Conservation (phyloP, 1,140 invertebrate species). For the Trinorchestia longiramus region DNA sequence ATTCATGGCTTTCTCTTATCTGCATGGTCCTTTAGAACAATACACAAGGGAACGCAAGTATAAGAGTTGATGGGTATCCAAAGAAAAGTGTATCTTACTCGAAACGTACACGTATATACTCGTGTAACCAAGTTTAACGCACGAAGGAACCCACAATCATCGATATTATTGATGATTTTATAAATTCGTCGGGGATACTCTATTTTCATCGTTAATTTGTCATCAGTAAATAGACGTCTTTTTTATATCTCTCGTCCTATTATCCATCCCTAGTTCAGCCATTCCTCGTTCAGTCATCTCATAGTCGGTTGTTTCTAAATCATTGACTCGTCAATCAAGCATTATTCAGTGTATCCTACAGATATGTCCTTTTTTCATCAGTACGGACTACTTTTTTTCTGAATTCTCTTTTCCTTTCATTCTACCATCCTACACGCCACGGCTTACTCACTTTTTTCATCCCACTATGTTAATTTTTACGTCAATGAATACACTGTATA, state of each 20-base stretch:
- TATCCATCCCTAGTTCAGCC: not conserved
- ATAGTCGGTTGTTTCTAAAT: no score
- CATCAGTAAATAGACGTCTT: not conserved
- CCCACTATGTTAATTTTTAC: not conserved
- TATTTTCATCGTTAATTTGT: no score
- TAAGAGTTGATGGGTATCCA: no score
- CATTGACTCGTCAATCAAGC: not conserved
- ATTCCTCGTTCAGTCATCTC: not conserved
- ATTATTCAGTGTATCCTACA: not conserved
- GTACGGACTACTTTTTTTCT: not conserved
- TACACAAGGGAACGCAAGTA: no score
- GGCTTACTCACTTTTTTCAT: not conserved
- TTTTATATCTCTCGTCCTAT: not conserved
- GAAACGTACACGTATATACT: no score
- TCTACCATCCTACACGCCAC: not conserved
- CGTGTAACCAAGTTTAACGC: no score
- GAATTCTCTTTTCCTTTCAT: not conserved
- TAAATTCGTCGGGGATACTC: no score
- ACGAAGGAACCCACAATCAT: no score
- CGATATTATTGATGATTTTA: no score
- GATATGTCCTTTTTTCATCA: not conserved
- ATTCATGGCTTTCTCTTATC: no score
- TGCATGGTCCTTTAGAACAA: no score
- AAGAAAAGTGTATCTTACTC: no score
- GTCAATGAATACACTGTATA: not conserved